Conservation (phyloP, 2,888 invertebrate genomes). For the Drosophila gaucha region DNA sequence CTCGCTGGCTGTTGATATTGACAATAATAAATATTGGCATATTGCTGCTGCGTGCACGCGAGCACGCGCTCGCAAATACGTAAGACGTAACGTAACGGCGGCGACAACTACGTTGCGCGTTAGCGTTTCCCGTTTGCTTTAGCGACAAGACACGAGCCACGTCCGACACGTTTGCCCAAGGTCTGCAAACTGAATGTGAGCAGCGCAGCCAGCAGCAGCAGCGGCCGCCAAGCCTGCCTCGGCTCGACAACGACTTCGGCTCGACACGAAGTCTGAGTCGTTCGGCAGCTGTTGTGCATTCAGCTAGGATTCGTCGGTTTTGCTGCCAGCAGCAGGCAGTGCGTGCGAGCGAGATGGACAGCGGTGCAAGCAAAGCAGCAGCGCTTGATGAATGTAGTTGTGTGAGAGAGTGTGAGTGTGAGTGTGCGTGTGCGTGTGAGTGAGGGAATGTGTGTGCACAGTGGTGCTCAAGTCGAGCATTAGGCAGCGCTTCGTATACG, state of each 20-base stretch:
- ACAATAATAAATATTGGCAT: slow-evolving; percentile 70
- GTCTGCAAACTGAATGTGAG: slow-evolving; percentile 78
- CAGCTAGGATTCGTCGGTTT: slow-evolving; percentile 77
- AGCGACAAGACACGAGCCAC: slow-evolving; percentile 40
- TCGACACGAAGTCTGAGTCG: slow-evolving; percentile 28
- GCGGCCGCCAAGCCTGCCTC: slow-evolving; percentile 15
- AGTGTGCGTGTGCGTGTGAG: slow-evolving; percentile 17
- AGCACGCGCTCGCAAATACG: slow-evolving; percentile 46
- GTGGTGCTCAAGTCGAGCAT: slow-evolving; percentile 25
- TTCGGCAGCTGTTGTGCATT: slow-evolving; percentile 50
- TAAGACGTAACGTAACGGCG: slow-evolving; percentile 64
- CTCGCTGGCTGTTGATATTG: slow-evolving; percentile 57
- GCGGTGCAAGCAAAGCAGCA: slow-evolving; percentile 21
- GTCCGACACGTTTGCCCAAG: slow-evolving; percentile 82
- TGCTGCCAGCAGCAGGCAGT: slow-evolving; percentile 31
- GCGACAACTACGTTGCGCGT: slow-evolving; percentile 19
- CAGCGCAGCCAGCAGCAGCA: slow-evolving; percentile 15
- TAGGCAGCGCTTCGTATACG: slow-evolving; percentile 48
- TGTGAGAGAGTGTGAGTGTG: slow-evolving; percentile 3
- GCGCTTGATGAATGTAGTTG: slow-evolving; percentile 52
- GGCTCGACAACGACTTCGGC: slow-evolving; percentile 14
- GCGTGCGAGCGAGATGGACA: slow-evolving; percentile 58
- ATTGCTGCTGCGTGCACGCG: slow-evolving; percentile 33
- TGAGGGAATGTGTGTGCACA: not conserved
- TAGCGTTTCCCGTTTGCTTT: slow-evolving; percentile 1